Base-by-base conservation (phyloP, 2,888 invertebrate genomes). In the Prenolepis imparis region DNA sequence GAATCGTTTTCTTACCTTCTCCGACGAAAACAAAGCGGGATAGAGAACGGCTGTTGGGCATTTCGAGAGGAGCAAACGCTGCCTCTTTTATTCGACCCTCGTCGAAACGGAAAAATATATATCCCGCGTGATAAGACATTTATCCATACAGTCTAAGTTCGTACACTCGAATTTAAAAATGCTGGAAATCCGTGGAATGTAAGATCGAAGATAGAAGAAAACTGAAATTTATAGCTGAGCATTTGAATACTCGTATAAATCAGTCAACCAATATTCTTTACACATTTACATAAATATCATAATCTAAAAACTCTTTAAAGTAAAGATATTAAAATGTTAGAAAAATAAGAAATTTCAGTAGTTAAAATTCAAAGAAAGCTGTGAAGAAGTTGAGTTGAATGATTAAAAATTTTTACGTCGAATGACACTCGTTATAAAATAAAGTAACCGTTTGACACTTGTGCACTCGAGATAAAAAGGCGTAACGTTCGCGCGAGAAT, bases 1-100 rank as follows among this genome's bases (percentile, higher is more conserved):
- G 66, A 83, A 68, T 48, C 9, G 68, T 11, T 70, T 59, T 70
- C 61, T 28, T 41, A 72, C 57, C 57, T 70, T 41, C 21, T 24
- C 57, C 15, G 18, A 21, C 32, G 8, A 24, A 44, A n/a, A 28
- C 12, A 15, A 21, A n/a, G 55, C 41, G 5, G n/a, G 15, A 67
- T 11, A 55, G 12, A 52, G 3, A 66, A 28, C n/a, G n/a, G n/a
- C 39, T 63, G 11, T 66, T 28, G 67, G n/a, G 24, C 39, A 36
- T 66, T 67, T 66, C 24, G 32, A 52, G 32, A 52, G 12, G 63
- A 67, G n/a, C 55, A n/a, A 77, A 67, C 41, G 28, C 32, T 55
- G 36, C 41, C 32, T 63, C 63, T 9, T 63, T 44, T 67, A 1
- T 28, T 77, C 28, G 24, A 67, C 55, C 55, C 55, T 36, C 28